Base-by-base conservation (phyloP, 1,140 invertebrate species). In the Hesperophylax magnus region DNA sequence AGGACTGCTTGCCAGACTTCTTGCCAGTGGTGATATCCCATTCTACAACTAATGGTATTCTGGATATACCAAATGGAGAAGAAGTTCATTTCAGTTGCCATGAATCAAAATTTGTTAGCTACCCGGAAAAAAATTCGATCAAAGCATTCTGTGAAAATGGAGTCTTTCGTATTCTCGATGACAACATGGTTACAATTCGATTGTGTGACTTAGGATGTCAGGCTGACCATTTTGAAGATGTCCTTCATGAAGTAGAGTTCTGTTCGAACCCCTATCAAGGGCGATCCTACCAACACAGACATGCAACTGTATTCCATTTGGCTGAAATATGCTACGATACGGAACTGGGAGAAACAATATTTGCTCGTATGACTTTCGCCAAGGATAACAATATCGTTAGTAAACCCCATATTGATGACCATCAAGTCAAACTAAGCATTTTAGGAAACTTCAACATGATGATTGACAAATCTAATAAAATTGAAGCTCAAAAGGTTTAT, bases 361-460 rank as follows among this genome's bases (percentile, higher is more conserved):
- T 83, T 67, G 83, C 85, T 39, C 87, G 77, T 84, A 85, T 85
- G 81, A 76, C 77, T 81, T 79, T 77, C 80, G 85, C 84, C 14
- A 85, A 86, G 47, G 39, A 58, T 27, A 81, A 79, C 79, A 84
- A 85, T 81, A 84, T 56, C 14, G 83, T 85, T 61, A 81, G 80
- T 20, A 69, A 87, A 72, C 65, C 84, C 52, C 85, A 87, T 56
- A 87, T 87, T 84, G 15, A 53, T 24, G 86, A 87, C 39, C 65
- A 15, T 8, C 52, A 79, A 65, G 82, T 85, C 52, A 87, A 87
- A 77, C 86, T 88, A 75, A 86, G 86, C 54, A 84, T 90, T 75
- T 85, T 89, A 61, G 88, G 87, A 72, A 89, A 89, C 85, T 88
- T 89, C 85, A 88, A 88, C 81, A 87, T 86, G 58, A 88, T 89